Conservation (phyloP, 2,888 invertebrate species). For the Marronus borbonicus region DNA sequence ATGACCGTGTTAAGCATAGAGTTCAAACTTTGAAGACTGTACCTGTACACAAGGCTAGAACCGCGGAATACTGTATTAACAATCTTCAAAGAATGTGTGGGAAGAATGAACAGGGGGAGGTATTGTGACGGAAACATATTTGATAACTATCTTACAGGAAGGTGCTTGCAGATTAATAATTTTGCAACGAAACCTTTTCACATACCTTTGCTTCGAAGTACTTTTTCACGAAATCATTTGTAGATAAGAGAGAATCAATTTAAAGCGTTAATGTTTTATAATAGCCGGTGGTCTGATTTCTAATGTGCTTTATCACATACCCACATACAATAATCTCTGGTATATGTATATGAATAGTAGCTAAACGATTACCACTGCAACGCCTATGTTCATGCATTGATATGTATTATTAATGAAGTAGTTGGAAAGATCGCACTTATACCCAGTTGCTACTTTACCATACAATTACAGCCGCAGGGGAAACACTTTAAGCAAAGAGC, state of each 20-base stretch:
- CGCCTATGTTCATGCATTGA: not conserved
- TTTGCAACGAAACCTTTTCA: no score
- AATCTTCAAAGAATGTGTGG: no score
- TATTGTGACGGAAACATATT: no score
- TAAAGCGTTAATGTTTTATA: conserved; percentile 33
- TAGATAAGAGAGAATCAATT: conserved; percentile 34
- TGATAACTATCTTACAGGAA: no score
- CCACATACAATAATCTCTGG: not conserved
- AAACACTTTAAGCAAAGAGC: not conserved
- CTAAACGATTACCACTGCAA: conserved; percentile 2
- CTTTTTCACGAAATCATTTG: not conserved
- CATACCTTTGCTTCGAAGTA: no score
- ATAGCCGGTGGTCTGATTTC: not conserved
- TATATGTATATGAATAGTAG: not conserved
- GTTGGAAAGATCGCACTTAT: conserved; percentile 1
- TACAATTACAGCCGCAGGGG: not conserved
- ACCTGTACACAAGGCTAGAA: no score
- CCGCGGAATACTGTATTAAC: no score
- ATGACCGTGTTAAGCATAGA: no score
- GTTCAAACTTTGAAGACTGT: no score
- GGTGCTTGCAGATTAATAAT: no score
- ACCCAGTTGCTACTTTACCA: not conserved
- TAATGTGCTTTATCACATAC: conserved; percentile 18
- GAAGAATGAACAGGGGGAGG: no score
- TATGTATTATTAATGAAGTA: conserved; percentile 31